Base-by-base conservation (phyloP, 37 sponge, comb jelly and placozoan species). In the Chondrosia reniformis region DNA sequence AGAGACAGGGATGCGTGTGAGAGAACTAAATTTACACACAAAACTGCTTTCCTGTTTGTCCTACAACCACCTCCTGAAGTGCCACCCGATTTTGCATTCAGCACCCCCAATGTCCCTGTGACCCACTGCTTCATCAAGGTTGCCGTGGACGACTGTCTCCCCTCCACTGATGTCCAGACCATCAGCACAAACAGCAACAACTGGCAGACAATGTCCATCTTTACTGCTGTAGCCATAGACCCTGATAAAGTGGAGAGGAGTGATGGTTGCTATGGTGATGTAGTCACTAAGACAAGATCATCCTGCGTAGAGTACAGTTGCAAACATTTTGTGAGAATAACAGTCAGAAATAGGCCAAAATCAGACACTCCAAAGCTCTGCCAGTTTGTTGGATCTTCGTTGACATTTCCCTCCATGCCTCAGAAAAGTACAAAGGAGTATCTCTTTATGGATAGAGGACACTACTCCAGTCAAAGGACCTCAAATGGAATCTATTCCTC, bases 31-130 rank as follows among this genome's bases (percentile, higher is more conserved):
- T 69, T 69, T 25, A 34, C 72, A 39, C 72, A 69, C 12, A 24
- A 69, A 36, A 69, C 72, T 38, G 72, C 72, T 24, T 69, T 69
- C 43, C 15, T 69, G 25, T 69, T 69, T 44, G 42, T 69, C 41
- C 19, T 69, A 1, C 13, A 69, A 25, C 72, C 72, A 8, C 41
- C 72, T 39, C 43, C 72, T 21, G 43, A 69, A 25, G 24, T 39
- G 22, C 24, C 42, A 1, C 72, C 42, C 42, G n/a, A 2, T 31
- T 6, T 30, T 6, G 22, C 8, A 6, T 30, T 30, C 61, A 13
- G 4, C 7, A 59, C 8, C n/a, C 72, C 24, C 3, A 6, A 40
- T 2, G n/a, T 43, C n/a, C 33, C 32, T 21, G n/a, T 28, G 4
- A 19, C 24, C 8, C 36, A 69, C 43, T 69, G 72, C 44, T 69